These are phyloP conservation scores for Penelope pileata DNA, from an alignment of 2,113 vertebrate genomes.

Conservation along the genomic window DNA sequence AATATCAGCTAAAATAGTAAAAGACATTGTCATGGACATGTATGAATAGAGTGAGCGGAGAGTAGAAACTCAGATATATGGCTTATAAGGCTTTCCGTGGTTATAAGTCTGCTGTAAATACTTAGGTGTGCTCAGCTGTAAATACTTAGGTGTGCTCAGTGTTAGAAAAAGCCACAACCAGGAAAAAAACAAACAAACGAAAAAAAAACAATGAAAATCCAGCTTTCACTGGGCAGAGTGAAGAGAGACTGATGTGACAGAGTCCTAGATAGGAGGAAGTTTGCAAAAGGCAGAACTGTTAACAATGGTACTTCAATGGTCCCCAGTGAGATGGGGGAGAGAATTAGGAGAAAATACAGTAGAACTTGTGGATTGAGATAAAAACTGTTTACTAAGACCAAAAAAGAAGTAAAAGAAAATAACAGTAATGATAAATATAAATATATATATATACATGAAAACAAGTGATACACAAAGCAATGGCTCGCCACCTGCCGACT, in stretches of 20 bases:
- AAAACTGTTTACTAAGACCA: no score
- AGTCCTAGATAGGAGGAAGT: not conserved
- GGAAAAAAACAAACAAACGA: no score
- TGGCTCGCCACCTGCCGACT: no score
- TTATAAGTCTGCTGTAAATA: not conserved
- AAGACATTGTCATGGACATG: not conserved
- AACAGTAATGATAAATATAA: no score
- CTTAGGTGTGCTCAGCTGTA: not conserved
- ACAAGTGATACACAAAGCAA: no score
- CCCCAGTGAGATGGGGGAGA: no score
- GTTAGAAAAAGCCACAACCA: not conserved
- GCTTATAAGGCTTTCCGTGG: not conserved
- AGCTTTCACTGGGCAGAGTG: not conserved
- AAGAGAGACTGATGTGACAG: not conserved
- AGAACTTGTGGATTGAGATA: no score
- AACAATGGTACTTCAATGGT: not conserved
- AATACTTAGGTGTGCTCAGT: not conserved
- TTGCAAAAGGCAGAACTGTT: not conserved
- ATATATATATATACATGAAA: no score
- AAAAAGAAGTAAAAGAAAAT: no score
- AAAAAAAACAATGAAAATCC: fast-evolving
- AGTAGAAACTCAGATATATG: not conserved
- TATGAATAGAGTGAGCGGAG: not conserved
- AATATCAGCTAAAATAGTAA: not conserved
- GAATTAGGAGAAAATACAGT: no score